A percentile compares a stretch with the other conserved stretches of the same genome.
phyloP scores from a whole-genome alignment of 2,797 vertebrate genomes.

The Rhabdophis nuchalis region DNA sequence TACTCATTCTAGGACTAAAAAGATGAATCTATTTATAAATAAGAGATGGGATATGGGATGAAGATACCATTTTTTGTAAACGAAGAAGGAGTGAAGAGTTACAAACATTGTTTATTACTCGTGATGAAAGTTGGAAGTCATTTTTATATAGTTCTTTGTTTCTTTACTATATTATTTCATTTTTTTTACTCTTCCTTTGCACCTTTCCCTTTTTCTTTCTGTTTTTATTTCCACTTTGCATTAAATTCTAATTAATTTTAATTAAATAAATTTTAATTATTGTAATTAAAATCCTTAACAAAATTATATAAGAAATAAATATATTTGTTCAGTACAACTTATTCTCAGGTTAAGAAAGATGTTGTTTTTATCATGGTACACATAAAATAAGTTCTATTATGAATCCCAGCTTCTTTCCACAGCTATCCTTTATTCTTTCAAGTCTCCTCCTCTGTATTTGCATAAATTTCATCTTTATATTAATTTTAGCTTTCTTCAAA shows the following conservation, averaged over 20 bases:
- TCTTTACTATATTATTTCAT: not conserved
- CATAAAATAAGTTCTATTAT: not conserved
- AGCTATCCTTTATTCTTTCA: conserved; percentile 15
- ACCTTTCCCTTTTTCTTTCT: not conserved
- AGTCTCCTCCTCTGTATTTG: not conserved
- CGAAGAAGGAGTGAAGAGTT: not conserved
- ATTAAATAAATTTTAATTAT: not conserved
- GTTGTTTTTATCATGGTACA: not conserved
- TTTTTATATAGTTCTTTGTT: not conserved
- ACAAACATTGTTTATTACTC: not conserved
- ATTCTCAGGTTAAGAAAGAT: not conserved
- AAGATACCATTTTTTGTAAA: not conserved
- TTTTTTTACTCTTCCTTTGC: not conserved
- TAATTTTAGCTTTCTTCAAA: not conserved
- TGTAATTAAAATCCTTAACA: not conserved
- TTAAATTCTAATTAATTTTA: not conserved
- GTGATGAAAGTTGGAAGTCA: not conserved
- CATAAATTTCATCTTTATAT: not conserved
- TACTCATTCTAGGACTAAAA: not conserved
- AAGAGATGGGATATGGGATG: not conserved
- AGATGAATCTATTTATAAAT: not conserved
- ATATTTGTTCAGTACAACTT: not conserved
- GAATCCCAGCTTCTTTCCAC: conserved; percentile 5
- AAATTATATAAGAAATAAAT: not conserved
- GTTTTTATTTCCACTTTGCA: not conserved